phyloP scores from a whole-genome alignment of 2,888 invertebrate genomes.

The Ectemnius lituratus region DNA sequence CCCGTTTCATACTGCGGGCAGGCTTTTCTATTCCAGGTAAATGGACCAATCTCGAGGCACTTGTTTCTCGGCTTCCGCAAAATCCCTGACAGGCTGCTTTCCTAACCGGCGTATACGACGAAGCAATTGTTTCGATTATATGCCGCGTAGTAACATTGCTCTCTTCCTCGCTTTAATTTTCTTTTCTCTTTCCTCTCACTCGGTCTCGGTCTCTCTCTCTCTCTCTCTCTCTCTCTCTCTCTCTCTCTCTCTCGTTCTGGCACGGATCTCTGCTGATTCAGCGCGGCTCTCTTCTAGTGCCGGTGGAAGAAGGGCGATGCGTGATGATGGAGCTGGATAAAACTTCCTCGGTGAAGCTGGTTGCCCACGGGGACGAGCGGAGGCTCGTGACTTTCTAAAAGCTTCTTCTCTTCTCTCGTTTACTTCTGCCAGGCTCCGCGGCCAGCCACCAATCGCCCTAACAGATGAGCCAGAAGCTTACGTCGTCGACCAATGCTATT shows the following conservation, averaged over 20 bases:
- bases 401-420: conserved; percentile 2
- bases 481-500: conserved; percentile 18
- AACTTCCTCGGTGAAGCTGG: background rate
- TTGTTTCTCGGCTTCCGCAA: no score
- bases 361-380: background rate
- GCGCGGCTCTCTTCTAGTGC: background rate
- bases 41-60: no score
- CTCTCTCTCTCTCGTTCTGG: background rate
- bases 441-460: background rate
- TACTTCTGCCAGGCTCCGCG: background rate
- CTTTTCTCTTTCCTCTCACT: background rate
- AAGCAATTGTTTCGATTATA: no score
- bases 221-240: background rate
- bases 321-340: conserved; percentile 3
- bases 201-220: background rate
- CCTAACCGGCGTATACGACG: no score
- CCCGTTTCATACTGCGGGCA: no score
- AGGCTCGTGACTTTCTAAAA: conserved; percentile 7
- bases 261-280: background rate
- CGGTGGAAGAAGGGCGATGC: conserved; percentile 3
- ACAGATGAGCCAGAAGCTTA: background rate
- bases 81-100: no score
- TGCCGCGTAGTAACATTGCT: background rate
- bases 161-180: background rate
- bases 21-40: no score